Percentiles rank a stretch among this genome's conserved stretches.
Conservation (phyloP, 2,113 vertebrate genomes). For the Pontoporia blainvillei region DNA sequence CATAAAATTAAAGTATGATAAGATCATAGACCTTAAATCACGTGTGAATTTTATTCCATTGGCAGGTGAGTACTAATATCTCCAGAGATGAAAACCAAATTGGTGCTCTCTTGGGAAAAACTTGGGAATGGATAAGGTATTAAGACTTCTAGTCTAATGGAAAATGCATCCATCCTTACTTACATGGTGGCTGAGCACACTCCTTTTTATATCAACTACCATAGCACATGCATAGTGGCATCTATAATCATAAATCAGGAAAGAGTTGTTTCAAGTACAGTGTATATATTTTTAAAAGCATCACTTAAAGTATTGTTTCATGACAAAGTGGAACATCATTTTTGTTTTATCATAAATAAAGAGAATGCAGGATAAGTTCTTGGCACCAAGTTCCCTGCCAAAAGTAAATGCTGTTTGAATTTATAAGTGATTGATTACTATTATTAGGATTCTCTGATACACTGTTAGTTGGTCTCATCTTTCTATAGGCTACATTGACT, state of each 20-base stretch:
- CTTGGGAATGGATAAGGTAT: not conserved
- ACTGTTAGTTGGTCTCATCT: conserved; percentile 45
- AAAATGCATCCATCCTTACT: not conserved
- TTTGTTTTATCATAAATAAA: conserved; percentile 83
- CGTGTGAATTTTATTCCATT: not conserved
- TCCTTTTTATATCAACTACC: not conserved
- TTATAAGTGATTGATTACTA: conserved; percentile 70
- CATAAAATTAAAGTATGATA: not conserved
- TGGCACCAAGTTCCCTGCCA: conserved; percentile 74
- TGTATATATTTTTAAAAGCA: conserved; percentile 75
- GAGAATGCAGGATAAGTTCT: conserved; percentile 71
- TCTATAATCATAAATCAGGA: conserved; percentile 71
- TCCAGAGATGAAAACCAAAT: not conserved
- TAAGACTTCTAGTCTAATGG: not conserved
- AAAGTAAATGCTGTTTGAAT: conserved; percentile 73
- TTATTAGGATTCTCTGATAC: conserved; percentile 61
- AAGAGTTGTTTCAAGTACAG: conserved; percentile 67
- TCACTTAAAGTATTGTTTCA: conserved; percentile 73
- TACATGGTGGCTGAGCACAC: not conserved
- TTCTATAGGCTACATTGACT: conserved; percentile 40
- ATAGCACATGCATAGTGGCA: conserved; percentile 1
- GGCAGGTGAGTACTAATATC: not conserved
- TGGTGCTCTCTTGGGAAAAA: not conserved
- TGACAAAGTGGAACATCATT: conserved; percentile 77
- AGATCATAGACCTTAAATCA: not conserved